Evolutionary conservation across 2,797 vertebrate species (phyloP), one percentile per base, ranked within the genome.

Genomic region (Novumbra hubbsi): DNA sequence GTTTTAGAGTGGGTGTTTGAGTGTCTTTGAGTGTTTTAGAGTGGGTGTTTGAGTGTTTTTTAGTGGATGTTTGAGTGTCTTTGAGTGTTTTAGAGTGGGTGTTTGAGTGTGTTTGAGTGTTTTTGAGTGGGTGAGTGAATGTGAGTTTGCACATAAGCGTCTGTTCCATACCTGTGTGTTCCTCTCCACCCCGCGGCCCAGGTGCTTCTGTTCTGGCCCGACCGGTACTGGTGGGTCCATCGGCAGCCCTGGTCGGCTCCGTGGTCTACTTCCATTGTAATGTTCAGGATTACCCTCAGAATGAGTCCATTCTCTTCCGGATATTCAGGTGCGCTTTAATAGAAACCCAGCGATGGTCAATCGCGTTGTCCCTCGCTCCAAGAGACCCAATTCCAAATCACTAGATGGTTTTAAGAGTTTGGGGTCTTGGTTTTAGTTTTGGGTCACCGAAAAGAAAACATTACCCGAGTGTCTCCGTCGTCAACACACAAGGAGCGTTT

Each of bases 281-380:
- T 7, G 24, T 91, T 17, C 0, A 0, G 0, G 24, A 0, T 12
- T 19, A 60, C 57, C 78, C 81, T 0, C 0, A 45, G 5, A 66
- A 88, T 63, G 76, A 83, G n/a, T 0, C 19, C 0, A 71, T 91
- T 48, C 75, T 85, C 21, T 21, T 88, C 45, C 64, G 81, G 78
- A 21, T 92, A n/a, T 81, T 73, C 74, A 88, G 78, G 91, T 92
- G 66, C 71, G 89, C 19, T 17, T 65, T 6, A 14, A 38, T 4
- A 38, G 34, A 38, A 38, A 38, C 34, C 34, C 34, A 6, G 2
- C 34, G 34, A 38, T 7, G 5, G 34, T 38, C 34, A 38, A 38
- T 38, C 34, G 8, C 34, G 34, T 38, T 38, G 34, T 38, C 34
- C 34, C 34, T 38, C 0, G 34, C 34, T 38, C 34, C 5, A 38